Evolutionary conservation across 2,113 vertebrate genomes (phyloP).

Genomic region (Eudyptes chrysolophus): DNA sequence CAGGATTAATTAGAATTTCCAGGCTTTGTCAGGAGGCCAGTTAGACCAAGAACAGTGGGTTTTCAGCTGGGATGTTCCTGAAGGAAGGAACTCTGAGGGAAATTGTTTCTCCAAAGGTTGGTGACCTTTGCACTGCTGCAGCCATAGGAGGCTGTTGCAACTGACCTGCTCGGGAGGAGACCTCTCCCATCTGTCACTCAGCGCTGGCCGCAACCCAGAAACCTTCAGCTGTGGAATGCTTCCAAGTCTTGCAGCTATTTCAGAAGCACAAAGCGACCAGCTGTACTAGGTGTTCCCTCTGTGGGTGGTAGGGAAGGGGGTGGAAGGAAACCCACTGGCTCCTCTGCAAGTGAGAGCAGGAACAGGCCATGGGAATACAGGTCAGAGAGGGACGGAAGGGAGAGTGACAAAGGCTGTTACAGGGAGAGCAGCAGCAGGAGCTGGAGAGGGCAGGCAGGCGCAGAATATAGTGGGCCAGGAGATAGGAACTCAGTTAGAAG

Average conservation of each 20-base stretch:
- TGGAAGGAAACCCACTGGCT: neutral
- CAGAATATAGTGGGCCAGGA: neutral
- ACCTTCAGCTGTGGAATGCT: neutral
- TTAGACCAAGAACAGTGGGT: neutral
- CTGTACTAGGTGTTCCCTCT: constrained; percentile 35
- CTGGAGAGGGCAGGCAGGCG: neutral
- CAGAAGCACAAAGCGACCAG: neutral
- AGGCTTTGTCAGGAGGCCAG: neutral
- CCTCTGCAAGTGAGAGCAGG: neutral
- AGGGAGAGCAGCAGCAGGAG: neutral
- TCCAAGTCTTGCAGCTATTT: neutral
- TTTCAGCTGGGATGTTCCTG: neutral
- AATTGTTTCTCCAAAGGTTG: neutral
- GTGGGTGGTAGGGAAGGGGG: neutral
- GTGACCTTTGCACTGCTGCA: neutral
- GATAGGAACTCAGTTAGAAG: neutral
- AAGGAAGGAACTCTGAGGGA: neutral
- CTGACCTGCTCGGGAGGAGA: neutral
- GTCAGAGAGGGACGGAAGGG: neutral
- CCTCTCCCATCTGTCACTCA: neutral
- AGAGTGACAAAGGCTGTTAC: neutral
- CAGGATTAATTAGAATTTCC: neutral
- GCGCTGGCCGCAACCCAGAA: neutral
- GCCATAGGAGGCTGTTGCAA: neutral
- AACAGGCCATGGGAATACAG: neutral